Evolutionary conservation across 2,797 vertebrate genomes (phyloP).

Genomic region (Paguma larvata): DNA sequence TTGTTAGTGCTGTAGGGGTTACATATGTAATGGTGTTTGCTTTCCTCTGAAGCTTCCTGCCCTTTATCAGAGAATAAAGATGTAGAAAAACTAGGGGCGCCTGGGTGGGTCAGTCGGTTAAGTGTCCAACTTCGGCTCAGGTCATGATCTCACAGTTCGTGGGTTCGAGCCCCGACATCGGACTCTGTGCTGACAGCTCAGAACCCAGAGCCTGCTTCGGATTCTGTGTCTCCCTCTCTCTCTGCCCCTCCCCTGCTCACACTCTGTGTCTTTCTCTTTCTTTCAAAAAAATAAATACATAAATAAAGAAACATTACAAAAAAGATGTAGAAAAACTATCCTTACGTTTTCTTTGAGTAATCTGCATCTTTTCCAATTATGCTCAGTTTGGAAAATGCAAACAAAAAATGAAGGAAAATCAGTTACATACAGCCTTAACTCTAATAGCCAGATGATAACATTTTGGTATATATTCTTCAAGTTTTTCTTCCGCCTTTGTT

Average conservation of each 20-base stretch:
- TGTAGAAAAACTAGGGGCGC: not conserved
- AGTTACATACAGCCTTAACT: not conserved
- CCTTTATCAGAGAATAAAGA: conserved; percentile 5
- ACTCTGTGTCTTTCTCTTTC: too few species aligned
- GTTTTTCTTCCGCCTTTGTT: conserved; percentile 2
- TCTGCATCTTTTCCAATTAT: not conserved
- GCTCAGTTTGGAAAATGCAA: not conserved
- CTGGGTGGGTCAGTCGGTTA: too few species aligned
- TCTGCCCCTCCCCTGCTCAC: too few species aligned
- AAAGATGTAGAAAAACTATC: not conserved
- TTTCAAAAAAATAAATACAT: too few species aligned
- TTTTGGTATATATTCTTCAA: conserved; percentile 20
- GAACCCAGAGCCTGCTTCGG: too few species aligned
- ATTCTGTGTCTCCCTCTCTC: too few species aligned
- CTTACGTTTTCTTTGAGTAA: not conserved
- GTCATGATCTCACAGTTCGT: too few species aligned
- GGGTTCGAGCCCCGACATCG: too few species aligned
- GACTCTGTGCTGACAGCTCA: too few species aligned
- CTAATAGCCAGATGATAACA: not conserved
- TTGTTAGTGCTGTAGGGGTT: not conserved
- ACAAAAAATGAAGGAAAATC: not conserved
- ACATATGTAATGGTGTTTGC: not conserved
- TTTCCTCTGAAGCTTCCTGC: not conserved
- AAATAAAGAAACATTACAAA: too few species aligned
- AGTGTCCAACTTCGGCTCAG: too few species aligned